Evolutionary conservation across 2,797 vertebrate genomes (phyloP), one percentile per base, ranked within the genome.

Genomic region (Halcyon badia): DNA sequence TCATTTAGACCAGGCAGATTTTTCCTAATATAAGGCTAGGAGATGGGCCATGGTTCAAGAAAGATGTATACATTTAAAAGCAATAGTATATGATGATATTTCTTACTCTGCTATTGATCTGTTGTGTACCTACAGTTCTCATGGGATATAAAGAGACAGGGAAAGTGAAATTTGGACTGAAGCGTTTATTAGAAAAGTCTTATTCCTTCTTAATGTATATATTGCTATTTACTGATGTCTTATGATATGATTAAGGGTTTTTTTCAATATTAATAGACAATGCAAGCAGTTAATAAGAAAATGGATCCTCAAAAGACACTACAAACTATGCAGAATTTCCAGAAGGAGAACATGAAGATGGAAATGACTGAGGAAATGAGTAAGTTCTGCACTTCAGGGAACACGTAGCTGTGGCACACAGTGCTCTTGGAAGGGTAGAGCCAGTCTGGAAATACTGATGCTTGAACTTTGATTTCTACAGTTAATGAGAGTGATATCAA

Each of bases 331-430:
- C 99, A 99, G 97, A 99, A 99, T 97, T 99, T 99, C 98, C 99
- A 99, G 98, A 99, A 99, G 95, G 99, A 99, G 97, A 99, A 99
- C 97, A 99, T 99, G 99, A 99, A 99, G 97, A 99, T 99, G 99
- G 99, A 98, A 94, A 99, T 99, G 99, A 99, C 99, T 2, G 99
- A 99, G 97, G 99, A 99, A 91, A 99, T 99, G 99, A 99, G 99
- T 99, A 98, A 99, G 98, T 98, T 92, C 46, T 83, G 22, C 61
- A 57, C 54, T 58, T 11, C n/a, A 61, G 8, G 54, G 15, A 61
- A 17, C 24, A 75, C 19, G 33, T 76, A 22, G 25, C 48, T 87
- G 37, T 37, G 84, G 62, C 35, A 21, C 46, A 19, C 14, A 20
- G 62, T 33, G 20, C 48, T 78, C 18, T 75, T 51, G 25, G 31